Base-by-base conservation (phyloP, 2,797 vertebrate species). In the Leucoraja ocellata region DNA sequence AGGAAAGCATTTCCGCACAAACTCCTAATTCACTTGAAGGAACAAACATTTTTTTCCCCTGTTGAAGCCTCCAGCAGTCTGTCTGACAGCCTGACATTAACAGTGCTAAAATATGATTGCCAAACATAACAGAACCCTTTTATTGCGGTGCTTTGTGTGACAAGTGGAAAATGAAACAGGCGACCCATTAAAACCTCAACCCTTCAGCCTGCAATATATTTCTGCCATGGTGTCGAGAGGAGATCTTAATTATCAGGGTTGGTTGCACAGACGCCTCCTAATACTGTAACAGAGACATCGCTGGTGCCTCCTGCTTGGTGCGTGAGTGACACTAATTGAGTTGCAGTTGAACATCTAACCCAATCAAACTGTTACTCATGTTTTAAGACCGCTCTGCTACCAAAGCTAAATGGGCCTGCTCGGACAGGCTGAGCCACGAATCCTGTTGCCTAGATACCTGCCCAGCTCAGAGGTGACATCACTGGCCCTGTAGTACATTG, bases 231-330 rank as follows among this genome's bases (percentile, higher is more conserved):
- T 95, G 95, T 96, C 96, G 94, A 95, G 94, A 36, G 95, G 96
- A 97, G 96, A 95, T 97, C 96, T 97, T 96, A 96, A 97, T 97
- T 97, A 97, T 96, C 96, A 95, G 93, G 93, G 95, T 95, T 94
- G 94, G 94, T 95, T 95, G 95, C 95, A 95, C 95, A 94, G 95
- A 95, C 96, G 63, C 95, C 95, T 95, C 95, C 96, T 94, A 93
- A 93, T 94, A 94, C 95, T 91, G 94, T 94, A 94, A 94, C 94
- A 93, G 94, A 94, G 94, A 95, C 63, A 36, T 88, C 14, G 16
- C 8, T 4, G 36, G 14, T 65, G 84, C 5, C n/a, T 36, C 28
- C 84, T 88, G 84, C 63, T 68, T n/a, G 0, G 18, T 88, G n/a
- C 10, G n/a, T 88, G 84, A 88, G 84, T 88, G 84, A 88, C 84